These are phyloP conservation scores for Sanderia malayensis DNA, from an alignment of 30 jellyfish, hydroid and myxozoan genomes.

Conservation along the genomic window DNA sequence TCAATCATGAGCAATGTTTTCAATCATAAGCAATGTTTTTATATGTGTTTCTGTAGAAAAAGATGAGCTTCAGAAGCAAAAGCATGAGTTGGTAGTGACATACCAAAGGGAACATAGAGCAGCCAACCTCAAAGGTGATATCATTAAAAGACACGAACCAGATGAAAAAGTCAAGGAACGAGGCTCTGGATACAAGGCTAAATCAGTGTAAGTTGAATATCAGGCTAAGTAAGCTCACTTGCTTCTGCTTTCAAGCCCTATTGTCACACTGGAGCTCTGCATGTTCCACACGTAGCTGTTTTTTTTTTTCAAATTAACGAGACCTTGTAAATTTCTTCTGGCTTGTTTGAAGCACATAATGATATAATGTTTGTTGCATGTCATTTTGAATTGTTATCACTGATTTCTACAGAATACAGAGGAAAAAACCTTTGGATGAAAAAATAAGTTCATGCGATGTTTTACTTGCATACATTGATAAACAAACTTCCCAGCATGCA, in stretches of 20 bases:
- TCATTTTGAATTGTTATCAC: too few relatives aligned
- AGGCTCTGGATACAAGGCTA: not conserved
- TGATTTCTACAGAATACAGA: slow-evolving; percentile 33
- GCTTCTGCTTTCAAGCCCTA: not conserved
- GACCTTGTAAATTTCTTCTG: too few relatives aligned
- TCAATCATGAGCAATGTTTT: not conserved
- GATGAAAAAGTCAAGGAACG: not conserved
- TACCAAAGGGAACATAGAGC: slow-evolving; percentile 1
- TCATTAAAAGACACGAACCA: not conserved
- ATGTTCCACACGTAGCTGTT: not conserved
- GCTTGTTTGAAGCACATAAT: too few relatives aligned
- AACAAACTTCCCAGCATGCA: slow-evolving; percentile 22
- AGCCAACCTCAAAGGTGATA: not conserved
- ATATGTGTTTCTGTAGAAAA: not conserved
- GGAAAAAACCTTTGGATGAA: slow-evolving; percentile 39
- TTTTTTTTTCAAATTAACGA: too few relatives aligned
- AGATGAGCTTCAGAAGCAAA: slow-evolving; percentile 12
- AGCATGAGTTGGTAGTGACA: slow-evolving; percentile 12
- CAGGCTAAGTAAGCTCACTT: too few relatives aligned
- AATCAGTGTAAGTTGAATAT: not conserved
- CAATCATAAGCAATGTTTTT: not conserved
- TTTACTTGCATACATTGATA: slow-evolving; percentile 14
- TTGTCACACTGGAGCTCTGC: not conserved
- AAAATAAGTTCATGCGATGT: slow-evolving; percentile 32
- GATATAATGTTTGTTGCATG: too few relatives aligned